These are phyloP conservation scores for Pomacea maculata DNA, from an alignment of 1,140 invertebrate species.

Conservation along the genomic window DNA sequence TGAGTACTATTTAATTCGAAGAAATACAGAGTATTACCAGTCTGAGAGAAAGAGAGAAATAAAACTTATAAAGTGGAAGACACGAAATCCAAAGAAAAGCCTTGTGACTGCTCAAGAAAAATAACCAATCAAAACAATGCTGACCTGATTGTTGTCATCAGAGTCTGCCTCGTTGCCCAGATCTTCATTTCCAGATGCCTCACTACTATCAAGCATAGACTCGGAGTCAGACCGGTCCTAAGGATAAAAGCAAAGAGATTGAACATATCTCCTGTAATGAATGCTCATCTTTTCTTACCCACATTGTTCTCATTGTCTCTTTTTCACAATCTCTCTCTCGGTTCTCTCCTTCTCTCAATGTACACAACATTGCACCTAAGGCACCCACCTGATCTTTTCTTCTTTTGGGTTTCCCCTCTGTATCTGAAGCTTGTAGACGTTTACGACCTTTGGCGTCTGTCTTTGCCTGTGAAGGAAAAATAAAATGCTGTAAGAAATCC, in stretches of 20 bases:
- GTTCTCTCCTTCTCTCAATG: background rate
- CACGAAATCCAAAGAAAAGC: background rate
- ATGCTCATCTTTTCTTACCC: too few species aligned
- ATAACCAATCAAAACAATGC: background rate
- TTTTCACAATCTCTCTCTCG: too few species aligned
- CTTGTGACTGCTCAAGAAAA: background rate
- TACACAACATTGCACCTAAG: conserved; percentile 3
- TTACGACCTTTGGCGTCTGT: conserved; percentile 37
- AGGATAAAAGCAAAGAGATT: background rate
- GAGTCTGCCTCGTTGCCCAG: conserved; percentile 59
- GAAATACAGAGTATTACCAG: too few species aligned
- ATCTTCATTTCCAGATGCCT: conserved; percentile 61
- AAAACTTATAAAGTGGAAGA: too few species aligned
- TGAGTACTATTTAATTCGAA: too few species aligned
- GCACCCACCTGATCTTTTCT: conserved; percentile 39
- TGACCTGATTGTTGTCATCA: conserved; percentile 58
- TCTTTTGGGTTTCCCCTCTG: conserved; percentile 50
- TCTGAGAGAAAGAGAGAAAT: too few species aligned
- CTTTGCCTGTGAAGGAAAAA: conserved; percentile 24
- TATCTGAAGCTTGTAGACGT: conserved; percentile 38
- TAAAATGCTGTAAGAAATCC: background rate
- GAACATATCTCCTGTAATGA: background rate
- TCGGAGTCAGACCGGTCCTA: conserved; percentile 58
- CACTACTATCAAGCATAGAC: conserved; percentile 62
- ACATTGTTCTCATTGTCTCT: too few species aligned